These are phyloP conservation scores for Sphyrna mokarran DNA, from an alignment of 2,113 vertebrate species.

Conservation along the genomic window DNA sequence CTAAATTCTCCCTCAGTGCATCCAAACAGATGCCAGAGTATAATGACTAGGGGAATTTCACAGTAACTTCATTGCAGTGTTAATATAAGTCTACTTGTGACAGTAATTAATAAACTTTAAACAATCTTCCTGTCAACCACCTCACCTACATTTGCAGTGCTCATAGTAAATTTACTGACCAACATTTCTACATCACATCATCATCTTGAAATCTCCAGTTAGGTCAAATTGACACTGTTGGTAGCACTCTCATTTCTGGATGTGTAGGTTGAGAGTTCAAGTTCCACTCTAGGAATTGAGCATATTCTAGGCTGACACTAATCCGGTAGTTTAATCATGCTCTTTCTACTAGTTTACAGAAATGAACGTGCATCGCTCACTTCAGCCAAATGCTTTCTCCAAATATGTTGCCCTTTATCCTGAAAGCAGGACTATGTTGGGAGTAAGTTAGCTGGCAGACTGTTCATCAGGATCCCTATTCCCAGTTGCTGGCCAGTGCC, in stretches of 20 bases:
- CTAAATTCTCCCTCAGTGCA: too few relatives aligned
- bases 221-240: not conserved
- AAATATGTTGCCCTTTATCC: not conserved
- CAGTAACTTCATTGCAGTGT: too few relatives aligned
- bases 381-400: not conserved
- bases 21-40: too few relatives aligned
- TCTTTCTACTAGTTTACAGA: not conserved
- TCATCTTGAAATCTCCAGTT: not conserved
- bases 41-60: too few relatives aligned
- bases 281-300: not conserved
- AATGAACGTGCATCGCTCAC: not conserved
- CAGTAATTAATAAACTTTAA: too few relatives aligned
- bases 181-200: not conserved
- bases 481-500: not conserved
- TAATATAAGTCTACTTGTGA: too few relatives aligned
- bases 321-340: not conserved
- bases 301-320: not conserved
- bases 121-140: not conserved
- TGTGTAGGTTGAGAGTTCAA: not conserved
- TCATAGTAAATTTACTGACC: not conserved
- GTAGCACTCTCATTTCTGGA: not conserved
- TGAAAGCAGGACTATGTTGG: not conserved
- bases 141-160: not conserved
- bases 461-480: not conserved
- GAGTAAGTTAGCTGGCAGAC: too few relatives aligned